Evolutionary conservation across 2,888 invertebrate genomes (phyloP).

Genomic region (Phragmatobia fuliginosa): DNA sequence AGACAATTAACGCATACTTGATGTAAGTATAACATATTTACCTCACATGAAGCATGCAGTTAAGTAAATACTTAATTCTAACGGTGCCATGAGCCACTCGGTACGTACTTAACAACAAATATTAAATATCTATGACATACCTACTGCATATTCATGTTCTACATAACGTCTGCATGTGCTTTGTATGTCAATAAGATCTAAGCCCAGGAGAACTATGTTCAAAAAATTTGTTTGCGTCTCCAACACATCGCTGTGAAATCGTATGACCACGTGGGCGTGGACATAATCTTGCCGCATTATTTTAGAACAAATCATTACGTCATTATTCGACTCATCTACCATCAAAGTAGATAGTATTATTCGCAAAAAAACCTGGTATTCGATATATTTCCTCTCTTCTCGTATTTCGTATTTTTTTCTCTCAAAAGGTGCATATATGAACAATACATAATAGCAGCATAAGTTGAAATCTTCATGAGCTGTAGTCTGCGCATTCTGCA

Average conservation of each 20-base stretch:
- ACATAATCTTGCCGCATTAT: neutral
- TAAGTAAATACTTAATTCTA: constrained; percentile 33
- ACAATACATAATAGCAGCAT: no score
- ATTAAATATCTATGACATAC: constrained; percentile 30
- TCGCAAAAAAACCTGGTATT: no score
- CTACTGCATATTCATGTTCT: constrained; percentile 22
- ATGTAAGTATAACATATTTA: constrained; percentile 31
- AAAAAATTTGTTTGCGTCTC: neutral
- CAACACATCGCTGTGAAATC: neutral
- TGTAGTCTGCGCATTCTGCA: no score
- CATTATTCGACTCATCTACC: neutral
- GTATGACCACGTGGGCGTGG: neutral
- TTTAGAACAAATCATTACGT: neutral
- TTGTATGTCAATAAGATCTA: constrained; percentile 15
- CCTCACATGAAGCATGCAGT: constrained; percentile 15
- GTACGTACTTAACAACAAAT: constrained; percentile 21
- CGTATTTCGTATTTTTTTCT: no score
- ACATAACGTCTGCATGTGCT: constrained; percentile 6
- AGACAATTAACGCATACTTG: constrained; percentile 32
- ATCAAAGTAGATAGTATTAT: no score
- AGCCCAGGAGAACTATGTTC: neutral
- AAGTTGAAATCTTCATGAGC: no score
- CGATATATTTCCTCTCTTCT: no score
- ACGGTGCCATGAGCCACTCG: constrained; percentile 30
- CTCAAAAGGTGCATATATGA: no score